Percentiles rank a stretch among this genome's conserved stretches.
phyloP scores from a whole-genome alignment of 2,113 vertebrate species.

The Cariama cristata region DNA sequence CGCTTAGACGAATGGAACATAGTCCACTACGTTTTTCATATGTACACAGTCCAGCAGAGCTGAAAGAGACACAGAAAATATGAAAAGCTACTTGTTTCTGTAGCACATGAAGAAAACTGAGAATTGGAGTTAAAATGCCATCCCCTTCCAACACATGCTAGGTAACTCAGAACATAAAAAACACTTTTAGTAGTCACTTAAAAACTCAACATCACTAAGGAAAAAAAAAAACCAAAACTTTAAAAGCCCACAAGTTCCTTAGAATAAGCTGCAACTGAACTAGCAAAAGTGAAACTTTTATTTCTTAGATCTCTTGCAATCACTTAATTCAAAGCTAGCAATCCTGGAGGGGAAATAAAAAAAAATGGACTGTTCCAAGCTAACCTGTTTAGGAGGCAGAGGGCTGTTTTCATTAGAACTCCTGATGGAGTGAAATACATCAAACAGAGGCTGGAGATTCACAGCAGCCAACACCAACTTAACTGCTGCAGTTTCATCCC shows the following conservation, averaged over 20 bases:
- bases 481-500: not conserved
- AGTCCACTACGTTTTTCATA: slow-evolving; percentile 92
- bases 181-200: not conserved
- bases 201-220: not conserved
- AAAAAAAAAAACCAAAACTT: not conserved
- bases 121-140: not conserved
- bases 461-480: not conserved
- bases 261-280: not conserved
- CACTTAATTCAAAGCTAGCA: not conserved
- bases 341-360: not conserved
- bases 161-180: not conserved
- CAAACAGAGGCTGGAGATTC: not conserved
- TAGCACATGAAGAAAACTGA: not conserved
- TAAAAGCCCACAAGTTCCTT: not conserved
- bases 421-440: not conserved
- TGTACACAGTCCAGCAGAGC: slow-evolving; percentile 92
- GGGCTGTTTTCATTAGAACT: not conserved
- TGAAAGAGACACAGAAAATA: slow-evolving; percentile 41
- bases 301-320: not conserved
- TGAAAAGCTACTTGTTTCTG: not conserved
- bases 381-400: not conserved
- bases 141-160: not conserved
- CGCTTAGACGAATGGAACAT: slow-evolving; percentile 95
- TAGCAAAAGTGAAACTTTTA: not conserved
- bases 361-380: not conserved